phyloP scores from a whole-genome alignment of 1,140 invertebrate genomes.

The Coboldia fuscipes region DNA sequence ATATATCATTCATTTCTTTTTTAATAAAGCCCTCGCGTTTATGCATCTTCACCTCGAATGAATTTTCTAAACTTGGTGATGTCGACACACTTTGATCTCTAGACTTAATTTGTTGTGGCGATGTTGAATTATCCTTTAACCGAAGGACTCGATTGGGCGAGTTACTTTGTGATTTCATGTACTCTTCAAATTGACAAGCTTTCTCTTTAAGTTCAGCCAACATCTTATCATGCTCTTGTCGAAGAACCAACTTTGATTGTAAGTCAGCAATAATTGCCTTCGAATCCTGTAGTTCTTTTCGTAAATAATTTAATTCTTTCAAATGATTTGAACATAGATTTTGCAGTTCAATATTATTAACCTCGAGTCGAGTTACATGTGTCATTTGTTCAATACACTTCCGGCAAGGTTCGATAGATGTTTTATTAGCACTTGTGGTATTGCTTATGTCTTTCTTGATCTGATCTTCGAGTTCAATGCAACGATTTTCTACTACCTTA shows the following conservation, averaged over 20 bases:
- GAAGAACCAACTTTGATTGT: conserved; percentile 12
- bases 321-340: conserved; percentile 10
- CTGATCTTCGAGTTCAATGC: too few relatives aligned
- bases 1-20: conserved; percentile 31
- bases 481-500: too few relatives aligned
- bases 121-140: background rate
- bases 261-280: conserved; percentile 8
- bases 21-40: conserved; percentile 23
- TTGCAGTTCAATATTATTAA: conserved; percentile 13
- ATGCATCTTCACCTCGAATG: conserved; percentile 3
- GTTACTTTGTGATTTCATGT: conserved; percentile 12
- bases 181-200: conserved; percentile 28
- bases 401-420: background rate
- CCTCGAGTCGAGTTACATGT: conserved; percentile 9
- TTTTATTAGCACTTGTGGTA: background rate
- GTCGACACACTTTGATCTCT: conserved; percentile 6
- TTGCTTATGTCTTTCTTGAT: background rate
- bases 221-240: conserved; percentile 23
- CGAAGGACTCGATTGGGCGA: background rate
- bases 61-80: conserved; percentile 6
- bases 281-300: conserved; percentile 8
- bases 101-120: background rate
- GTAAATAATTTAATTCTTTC: conserved; percentile 10
- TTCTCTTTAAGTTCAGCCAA: conserved; percentile 28
- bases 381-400: background rate